Evolutionary conservation across 2,113 vertebrate genomes (phyloP).

Genomic region (Leptobrachium leishanense): DNA sequence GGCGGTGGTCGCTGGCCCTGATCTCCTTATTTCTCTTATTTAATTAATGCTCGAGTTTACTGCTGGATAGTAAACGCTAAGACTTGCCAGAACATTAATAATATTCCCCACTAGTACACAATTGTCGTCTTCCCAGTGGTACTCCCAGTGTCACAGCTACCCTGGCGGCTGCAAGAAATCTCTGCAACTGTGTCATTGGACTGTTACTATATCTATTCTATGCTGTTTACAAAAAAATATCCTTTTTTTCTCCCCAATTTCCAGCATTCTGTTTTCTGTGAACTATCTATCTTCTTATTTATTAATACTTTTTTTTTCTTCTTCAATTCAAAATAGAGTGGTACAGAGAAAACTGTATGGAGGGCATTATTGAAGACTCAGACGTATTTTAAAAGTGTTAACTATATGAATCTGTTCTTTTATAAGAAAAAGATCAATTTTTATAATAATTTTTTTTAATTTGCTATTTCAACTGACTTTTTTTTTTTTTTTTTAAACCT

Average conservation of each 20-base stretch:
- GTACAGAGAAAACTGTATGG: slow-evolving; percentile 30
- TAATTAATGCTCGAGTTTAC: slow-evolving; percentile 71
- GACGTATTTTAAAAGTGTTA: background rate
- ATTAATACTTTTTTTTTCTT: slow-evolving; percentile 22
- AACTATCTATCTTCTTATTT: slow-evolving; percentile 42
- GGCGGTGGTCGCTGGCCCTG: slow-evolving; percentile 25
- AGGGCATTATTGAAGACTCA: slow-evolving; percentile 4
- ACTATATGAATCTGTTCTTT: background rate
- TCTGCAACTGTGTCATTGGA: slow-evolving; percentile 51
- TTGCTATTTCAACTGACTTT: too few relatives aligned
- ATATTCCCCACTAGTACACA: slow-evolving; percentile 1
- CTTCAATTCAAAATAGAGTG: background rate
- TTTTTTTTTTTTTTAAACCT: background rate
- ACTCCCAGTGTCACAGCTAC: slow-evolving; percentile 54
- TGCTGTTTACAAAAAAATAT: slow-evolving; percentile 52
- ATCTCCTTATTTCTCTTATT: slow-evolving; percentile 37
- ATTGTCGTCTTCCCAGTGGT: slow-evolving; percentile 57
- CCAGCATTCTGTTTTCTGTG: slow-evolving; percentile 50
- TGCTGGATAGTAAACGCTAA: slow-evolving; percentile 81
- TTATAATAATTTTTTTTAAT: too few relatives aligned
- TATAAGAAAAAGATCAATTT: too few relatives aligned
- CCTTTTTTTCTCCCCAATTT: slow-evolving; percentile 21
- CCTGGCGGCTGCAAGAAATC: slow-evolving; percentile 27
- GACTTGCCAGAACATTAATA: slow-evolving; percentile 61
- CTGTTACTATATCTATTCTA: slow-evolving; percentile 44